These are phyloP conservation scores for Acipenser ruthenus DNA, from an alignment of 2,797 vertebrate genomes.

Conservation along the genomic window DNA sequence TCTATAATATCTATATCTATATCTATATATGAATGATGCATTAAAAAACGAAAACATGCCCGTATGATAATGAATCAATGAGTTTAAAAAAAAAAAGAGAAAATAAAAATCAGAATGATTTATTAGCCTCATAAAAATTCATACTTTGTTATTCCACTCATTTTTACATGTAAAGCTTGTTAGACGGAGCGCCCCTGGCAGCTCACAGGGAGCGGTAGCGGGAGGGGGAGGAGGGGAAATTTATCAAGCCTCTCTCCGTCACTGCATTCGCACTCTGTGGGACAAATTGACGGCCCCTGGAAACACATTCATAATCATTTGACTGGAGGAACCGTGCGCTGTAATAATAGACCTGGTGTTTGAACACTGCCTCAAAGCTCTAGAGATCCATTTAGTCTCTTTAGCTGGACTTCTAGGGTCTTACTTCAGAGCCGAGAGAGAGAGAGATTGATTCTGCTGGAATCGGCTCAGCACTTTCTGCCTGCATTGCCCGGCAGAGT, in stretches of 20 bases:
- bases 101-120: slow-evolving; percentile 63
- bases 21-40: no score
- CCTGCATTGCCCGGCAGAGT: no score
- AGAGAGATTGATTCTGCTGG: neutral
- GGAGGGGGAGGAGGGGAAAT: slow-evolving; percentile 27
- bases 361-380: no score
- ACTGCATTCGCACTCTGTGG: slow-evolving; percentile 36
- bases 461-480: no score
- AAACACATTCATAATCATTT: slow-evolving; percentile 34
- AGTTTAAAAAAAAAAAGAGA: slow-evolving; percentile 43
- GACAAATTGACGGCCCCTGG: slow-evolving; percentile 37
- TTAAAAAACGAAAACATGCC: no score
- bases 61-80: slow-evolving; percentile 46
- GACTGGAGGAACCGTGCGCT: neutral
- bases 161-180: slow-evolving; percentile 78
- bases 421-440: slow-evolving; percentile 5
- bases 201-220: slow-evolving; percentile 30
- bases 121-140: slow-evolving; percentile 92
- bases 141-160: slow-evolving; percentile 78
- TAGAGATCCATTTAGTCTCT: no score
- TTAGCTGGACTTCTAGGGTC: slow-evolving; percentile 9
- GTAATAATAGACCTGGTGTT: no score
- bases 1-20: no score
- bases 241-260: slow-evolving; percentile 32
- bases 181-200: slow-evolving; percentile 72